Base-by-base conservation (phyloP, 2,113 vertebrate species). In the Mustelus asterias region DNA sequence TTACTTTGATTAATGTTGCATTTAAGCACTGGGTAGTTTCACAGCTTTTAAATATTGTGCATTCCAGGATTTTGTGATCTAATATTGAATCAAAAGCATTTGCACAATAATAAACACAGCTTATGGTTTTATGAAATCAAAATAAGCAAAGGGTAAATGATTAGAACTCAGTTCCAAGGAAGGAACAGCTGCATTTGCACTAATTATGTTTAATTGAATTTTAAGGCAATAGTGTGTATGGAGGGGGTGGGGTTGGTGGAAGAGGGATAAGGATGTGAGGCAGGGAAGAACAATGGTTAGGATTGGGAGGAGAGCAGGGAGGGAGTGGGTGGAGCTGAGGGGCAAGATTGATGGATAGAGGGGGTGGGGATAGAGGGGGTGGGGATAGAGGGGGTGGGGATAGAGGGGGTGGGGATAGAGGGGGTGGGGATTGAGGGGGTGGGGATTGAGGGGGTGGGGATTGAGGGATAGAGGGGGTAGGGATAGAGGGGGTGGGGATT, bases 41-140 rank as follows among this genome's bases (percentile, higher is more conserved):
- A 60, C 58, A 90, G 48, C 58, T 90, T 54, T 90, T 54, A 60
- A 86, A 90, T 90, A 90, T 90, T 54, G 60, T 90, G 58, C 88
- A 90, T 90, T 54, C 88, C 88, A 90, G 48, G 29, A 60, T 60
- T 90, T 90, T 8, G 13, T 58, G 58, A 90, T 58, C 33, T 26
- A 60, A 26, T 89, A 89, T 90, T 60, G 10, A 60, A 60, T 90
- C 54, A 90, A 90, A 90, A 54, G 33, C 41, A 3, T 90, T 60
- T 58, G 44, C 60, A 24, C 13, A 54, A 89, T 29, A 89, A 14
- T 89, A 89, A 89, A 89, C 86, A 89, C 13, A 89, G 86, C 13
- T 60, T 89, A 89, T 44, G 83, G 20, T 18, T 86, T 86, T 86
- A 86, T 60, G 26, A 24, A 60, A 48, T 29, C 54, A 29, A 90